These are phyloP conservation scores for Hipparchia semele DNA, from an alignment of 2,888 invertebrate species.

Conservation along the genomic window DNA sequence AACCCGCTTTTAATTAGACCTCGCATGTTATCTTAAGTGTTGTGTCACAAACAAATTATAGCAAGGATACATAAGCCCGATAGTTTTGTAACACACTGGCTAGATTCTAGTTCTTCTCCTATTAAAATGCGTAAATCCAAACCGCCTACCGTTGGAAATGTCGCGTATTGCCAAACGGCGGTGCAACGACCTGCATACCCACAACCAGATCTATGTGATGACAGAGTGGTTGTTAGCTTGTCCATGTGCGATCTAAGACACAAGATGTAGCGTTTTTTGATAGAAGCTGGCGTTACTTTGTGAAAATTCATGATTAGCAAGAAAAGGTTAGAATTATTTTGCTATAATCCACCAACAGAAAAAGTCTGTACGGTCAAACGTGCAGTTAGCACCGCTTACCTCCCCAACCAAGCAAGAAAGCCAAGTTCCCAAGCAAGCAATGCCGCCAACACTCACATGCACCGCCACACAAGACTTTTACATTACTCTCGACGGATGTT, in stretches of 20 bases:
- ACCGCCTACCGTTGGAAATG: conserved; percentile 56
- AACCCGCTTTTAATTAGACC: background rate
- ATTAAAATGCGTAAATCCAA: conserved; percentile 63
- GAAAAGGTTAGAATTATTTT: too few relatives aligned
- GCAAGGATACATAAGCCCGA: conserved; percentile 35
- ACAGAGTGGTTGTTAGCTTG: conserved; percentile 69
- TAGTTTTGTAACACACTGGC: conserved; percentile 50
- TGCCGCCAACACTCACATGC: too few relatives aligned
- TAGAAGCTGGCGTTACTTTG: too few relatives aligned
- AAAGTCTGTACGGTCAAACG: too few relatives aligned
- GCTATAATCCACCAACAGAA: too few relatives aligned
- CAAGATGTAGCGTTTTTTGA: conserved; percentile 17
- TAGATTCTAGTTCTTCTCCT: conserved; percentile 70
- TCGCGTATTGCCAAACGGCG: conserved; percentile 73
- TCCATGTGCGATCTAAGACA: conserved; percentile 39
- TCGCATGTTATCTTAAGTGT: background rate
- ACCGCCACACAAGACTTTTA: too few relatives aligned
- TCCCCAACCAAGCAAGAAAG: too few relatives aligned
- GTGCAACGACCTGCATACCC: conserved; percentile 74
- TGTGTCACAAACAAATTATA: conserved; percentile 38
- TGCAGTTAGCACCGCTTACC: too few relatives aligned
- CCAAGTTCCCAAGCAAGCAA: too few relatives aligned
- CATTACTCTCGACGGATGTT: too few relatives aligned
- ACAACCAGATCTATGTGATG: conserved; percentile 76
- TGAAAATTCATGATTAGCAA: too few relatives aligned